Evolutionary conservation across 2,113 vertebrate species (phyloP).

Genomic region (Clupea harengus): DNA sequence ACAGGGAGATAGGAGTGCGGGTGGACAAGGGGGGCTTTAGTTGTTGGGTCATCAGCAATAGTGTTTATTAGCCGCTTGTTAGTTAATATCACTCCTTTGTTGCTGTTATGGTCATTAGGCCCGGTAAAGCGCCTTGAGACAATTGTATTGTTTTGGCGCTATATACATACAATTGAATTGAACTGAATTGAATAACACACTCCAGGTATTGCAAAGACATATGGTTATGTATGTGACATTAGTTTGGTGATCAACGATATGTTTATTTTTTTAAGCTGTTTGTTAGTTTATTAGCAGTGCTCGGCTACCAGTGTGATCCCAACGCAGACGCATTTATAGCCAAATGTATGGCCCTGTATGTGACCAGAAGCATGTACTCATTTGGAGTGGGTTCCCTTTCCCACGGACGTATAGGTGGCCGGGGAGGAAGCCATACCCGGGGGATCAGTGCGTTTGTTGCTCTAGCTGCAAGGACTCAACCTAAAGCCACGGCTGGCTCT

Average conservation of each 20-base stretch:
- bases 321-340: background rate
- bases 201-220: background rate
- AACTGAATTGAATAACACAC: background rate
- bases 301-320: background rate
- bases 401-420: constrained; percentile 30
- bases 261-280: background rate
- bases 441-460: constrained; percentile 27
- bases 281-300: background rate
- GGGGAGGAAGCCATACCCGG: constrained; percentile 21
- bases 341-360: background rate
- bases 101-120: background rate
- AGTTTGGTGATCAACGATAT: background rate
- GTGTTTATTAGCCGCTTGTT: background rate
- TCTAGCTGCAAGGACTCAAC: constrained; percentile 23
- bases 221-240: background rate
- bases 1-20: background rate
- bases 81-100: background rate
- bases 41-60: background rate
- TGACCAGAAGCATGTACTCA: constrained; percentile 27
- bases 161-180: too few relatives aligned
- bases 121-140: too few relatives aligned
- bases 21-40: background rate
- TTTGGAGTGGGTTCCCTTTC: constrained; percentile 14
- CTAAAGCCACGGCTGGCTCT: background rate
- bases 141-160: too few relatives aligned